A percentile compares a stretch with the other conserved stretches of the same genome.
phyloP scores from a whole-genome alignment of 2,888 invertebrate species.

The Patella caerulea region DNA sequence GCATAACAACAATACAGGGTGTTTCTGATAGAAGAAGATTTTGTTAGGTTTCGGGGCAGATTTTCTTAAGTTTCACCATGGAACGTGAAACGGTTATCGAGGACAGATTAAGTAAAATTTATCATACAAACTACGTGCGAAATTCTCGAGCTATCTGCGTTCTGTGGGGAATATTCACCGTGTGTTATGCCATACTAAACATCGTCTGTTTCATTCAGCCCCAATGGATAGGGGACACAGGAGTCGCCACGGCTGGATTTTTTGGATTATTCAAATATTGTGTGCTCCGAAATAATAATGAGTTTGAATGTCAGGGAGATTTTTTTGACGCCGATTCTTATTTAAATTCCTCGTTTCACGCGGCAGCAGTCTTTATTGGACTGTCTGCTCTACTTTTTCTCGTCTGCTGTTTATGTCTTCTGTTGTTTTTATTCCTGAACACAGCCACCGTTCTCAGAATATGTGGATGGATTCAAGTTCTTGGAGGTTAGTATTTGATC shows the following conservation, averaged over 20 bases:
- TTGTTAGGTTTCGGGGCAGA: not conserved
- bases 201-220: constrained; percentile 96
- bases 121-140: constrained; percentile 68
- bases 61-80: constrained; percentile 33
- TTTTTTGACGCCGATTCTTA: constrained; percentile 81
- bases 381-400: constrained; percentile 86
- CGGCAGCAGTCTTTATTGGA: constrained; percentile 90
- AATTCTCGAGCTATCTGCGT: constrained; percentile 87
- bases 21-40: not conserved
- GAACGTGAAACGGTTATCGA: constrained; percentile 53
- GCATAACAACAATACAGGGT: not conserved
- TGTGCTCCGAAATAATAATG: constrained; percentile 77
- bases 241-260: constrained; percentile 87
- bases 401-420: constrained; percentile 87
- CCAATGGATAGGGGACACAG: constrained; percentile 72
- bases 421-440: constrained; percentile 93
- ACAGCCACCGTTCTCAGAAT: constrained; percentile 92
- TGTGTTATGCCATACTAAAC: constrained; percentile 96
- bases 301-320: constrained; percentile 80
- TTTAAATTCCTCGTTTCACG: constrained; percentile 85
- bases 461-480: constrained; percentile 95
- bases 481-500: constrained; percentile 82
- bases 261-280: constrained; percentile 95
- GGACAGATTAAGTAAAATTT: constrained; percentile 57
- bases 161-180: constrained; percentile 97